Evolutionary conservation across 2,113 vertebrate species (phyloP).

Genomic region (Erythrocebus patas): DNA sequence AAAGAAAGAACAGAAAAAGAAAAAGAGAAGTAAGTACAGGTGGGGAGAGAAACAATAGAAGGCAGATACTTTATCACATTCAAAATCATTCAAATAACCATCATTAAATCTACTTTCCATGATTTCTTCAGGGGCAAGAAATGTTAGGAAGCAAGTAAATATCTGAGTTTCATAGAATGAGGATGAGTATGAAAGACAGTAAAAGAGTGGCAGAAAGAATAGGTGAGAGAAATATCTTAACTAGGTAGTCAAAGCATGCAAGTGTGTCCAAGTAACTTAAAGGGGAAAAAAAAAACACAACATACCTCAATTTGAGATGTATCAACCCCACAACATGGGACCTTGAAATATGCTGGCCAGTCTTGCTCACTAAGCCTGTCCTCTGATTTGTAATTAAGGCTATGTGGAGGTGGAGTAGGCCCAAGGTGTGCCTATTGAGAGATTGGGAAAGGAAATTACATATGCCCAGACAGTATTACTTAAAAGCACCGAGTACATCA

Average conservation of each 20-base stretch:
- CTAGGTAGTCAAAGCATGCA: background rate
- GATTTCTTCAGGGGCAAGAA: background rate
- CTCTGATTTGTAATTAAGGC: conserved; percentile 43
- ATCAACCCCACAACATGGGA: background rate
- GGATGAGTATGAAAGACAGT: background rate
- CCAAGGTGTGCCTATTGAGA: conserved; percentile 17
- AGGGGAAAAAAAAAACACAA: background rate
- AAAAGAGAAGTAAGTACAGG: background rate
- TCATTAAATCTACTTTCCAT: background rate
- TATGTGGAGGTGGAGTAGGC: background rate
- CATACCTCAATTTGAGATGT: background rate
- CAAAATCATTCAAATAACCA: conserved; percentile 6
- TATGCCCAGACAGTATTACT: background rate
- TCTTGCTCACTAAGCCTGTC: background rate
- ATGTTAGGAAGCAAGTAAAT: background rate
- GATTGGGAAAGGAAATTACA: conserved; percentile 17
- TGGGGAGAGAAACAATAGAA: background rate
- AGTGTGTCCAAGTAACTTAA: background rate
- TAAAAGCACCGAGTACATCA: background rate
- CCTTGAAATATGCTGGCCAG: conserved; percentile 2
- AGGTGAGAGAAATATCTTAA: background rate
- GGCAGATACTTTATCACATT: background rate
- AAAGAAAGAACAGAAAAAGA: background rate
- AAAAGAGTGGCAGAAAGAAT: background rate
- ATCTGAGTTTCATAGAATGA: background rate